Conservation (phyloP, 2,888 invertebrate genomes). For the Anthophora plumipes region DNA sequence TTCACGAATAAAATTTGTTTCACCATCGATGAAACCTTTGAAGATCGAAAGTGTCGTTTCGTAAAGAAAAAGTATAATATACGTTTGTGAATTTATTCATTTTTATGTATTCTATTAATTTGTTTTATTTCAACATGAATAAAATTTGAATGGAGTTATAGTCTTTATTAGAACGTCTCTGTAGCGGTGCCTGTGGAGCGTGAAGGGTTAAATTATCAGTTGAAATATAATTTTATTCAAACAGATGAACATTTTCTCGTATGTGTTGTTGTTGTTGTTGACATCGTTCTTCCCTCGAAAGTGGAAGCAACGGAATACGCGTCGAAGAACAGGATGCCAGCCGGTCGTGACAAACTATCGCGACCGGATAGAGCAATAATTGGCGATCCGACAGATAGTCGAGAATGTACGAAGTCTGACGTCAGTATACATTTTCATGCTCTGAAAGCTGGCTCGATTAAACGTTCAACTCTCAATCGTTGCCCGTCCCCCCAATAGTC, state of each 20-base stretch:
- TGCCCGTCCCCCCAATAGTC: not conserved
- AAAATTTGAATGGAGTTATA: too few relatives aligned
- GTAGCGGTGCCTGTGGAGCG: too few relatives aligned
- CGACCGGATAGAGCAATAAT: constrained; percentile 72
- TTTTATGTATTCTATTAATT: too few relatives aligned
- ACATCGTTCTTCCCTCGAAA: not conserved
- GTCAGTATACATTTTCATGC: constrained; percentile 60
- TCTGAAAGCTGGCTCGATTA: constrained; percentile 41
- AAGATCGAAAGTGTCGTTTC: too few relatives aligned
- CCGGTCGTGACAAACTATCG: constrained; percentile 49
- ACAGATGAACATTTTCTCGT: not conserved
- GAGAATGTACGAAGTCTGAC: constrained; percentile 60
- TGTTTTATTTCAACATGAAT: too few relatives aligned
- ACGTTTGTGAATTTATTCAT: too few relatives aligned
- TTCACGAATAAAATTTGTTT: too few relatives aligned
- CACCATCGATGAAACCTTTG: too few relatives aligned
- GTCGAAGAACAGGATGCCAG: constrained; percentile 45
- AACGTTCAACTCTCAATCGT: constrained; percentile 52
- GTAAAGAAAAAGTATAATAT: too few relatives aligned
- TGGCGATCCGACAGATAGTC: constrained; percentile 58
- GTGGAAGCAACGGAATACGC: constrained; percentile 9
- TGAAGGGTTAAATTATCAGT: too few relatives aligned
- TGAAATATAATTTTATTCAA: too few relatives aligned
- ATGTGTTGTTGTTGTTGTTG: not conserved
- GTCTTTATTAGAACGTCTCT: too few relatives aligned